phyloP scores from a whole-genome alignment of 2,113 vertebrate species.

The Haliaeetus leucogaster region DNA sequence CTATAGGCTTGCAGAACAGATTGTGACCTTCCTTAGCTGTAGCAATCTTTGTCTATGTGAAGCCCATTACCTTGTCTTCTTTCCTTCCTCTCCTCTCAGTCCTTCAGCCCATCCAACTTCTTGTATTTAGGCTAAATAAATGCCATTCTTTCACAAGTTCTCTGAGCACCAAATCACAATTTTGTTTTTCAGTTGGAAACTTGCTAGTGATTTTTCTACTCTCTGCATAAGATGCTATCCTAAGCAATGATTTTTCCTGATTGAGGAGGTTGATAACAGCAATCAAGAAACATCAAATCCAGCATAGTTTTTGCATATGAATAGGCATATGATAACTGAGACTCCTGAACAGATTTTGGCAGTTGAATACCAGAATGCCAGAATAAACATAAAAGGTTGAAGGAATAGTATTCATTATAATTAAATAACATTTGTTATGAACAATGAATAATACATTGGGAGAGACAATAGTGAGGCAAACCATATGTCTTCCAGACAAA shows the following conservation, averaged over 20 bases:
- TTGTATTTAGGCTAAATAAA: neutral
- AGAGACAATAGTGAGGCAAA: neutral
- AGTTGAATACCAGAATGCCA: neutral
- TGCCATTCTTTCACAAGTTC: neutral
- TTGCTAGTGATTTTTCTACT: neutral
- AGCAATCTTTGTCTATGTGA: neutral
- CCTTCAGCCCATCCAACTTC: neutral
- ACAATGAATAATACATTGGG: neutral
- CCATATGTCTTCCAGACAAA: neutral
- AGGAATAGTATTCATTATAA: neutral
- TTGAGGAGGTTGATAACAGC: neutral
- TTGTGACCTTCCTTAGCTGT: neutral
- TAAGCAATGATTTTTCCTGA: neutral
- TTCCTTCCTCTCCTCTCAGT: neutral
- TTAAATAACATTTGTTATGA: neutral
- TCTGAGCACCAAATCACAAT: neutral
- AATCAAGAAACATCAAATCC: neutral
- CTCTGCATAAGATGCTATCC: neutral
- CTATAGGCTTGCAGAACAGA: neutral
- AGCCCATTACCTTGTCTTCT: neutral
- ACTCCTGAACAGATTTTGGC: neutral
- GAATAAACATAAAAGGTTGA: neutral
- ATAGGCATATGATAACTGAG: neutral
- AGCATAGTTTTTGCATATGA: neutral
- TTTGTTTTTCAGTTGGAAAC: neutral